phyloP scores from a whole-genome alignment of 2,797 vertebrate species.

The Ambastaia sidthimunki region DNA sequence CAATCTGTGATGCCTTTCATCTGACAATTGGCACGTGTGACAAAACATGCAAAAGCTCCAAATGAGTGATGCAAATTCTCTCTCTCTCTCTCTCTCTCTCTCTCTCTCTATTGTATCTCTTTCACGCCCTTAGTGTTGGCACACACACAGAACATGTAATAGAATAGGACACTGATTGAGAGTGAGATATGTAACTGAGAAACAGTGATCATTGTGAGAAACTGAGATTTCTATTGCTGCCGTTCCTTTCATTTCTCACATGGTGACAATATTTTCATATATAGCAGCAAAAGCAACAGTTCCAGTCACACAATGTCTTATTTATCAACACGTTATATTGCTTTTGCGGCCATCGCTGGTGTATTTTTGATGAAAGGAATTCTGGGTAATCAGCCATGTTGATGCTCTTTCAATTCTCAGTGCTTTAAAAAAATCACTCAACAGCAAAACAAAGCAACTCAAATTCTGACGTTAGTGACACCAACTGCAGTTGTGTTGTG shows the following conservation, averaged over 20 bases:
- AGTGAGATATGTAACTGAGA: no score
- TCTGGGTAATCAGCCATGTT: slow-evolving; percentile 5
- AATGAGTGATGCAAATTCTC: neutral
- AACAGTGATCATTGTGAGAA: neutral
- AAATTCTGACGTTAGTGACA: no score
- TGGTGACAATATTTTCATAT: neutral
- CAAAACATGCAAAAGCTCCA: slow-evolving; percentile 2
- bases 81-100: neutral
- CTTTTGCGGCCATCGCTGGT: neutral
- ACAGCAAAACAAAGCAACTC: no score
- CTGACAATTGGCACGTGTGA: slow-evolving; percentile 8
- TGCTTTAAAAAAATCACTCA: neutral
- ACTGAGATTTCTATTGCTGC: neutral
- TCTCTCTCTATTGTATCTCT: neutral
- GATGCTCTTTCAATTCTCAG: slow-evolving; percentile 6
- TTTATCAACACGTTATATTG: neutral
- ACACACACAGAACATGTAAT: no score
- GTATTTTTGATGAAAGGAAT: neutral
- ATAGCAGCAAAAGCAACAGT: neutral
- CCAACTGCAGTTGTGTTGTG: no score
- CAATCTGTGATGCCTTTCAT: neutral
- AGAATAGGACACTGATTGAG: no score
- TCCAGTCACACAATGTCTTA: neutral
- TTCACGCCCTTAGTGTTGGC: neutral
- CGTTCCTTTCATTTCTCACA: neutral